These are phyloP conservation scores for Dinomys branickii DNA, from an alignment of 2,113 vertebrate genomes.

Conservation along the genomic window DNA sequence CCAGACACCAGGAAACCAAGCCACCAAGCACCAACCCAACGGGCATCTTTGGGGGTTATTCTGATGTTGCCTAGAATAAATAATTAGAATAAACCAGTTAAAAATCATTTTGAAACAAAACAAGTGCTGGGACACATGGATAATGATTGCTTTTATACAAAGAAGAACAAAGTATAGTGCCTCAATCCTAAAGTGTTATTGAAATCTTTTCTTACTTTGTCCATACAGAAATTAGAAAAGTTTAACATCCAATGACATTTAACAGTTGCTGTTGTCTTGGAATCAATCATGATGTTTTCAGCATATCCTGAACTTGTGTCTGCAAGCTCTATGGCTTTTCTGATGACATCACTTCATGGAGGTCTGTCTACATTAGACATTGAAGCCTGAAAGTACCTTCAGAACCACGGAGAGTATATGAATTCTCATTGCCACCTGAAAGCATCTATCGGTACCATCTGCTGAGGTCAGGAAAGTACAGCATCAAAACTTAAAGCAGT, in stretches of 20 bases:
- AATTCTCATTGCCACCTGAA: not conserved
- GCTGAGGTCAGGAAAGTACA: not conserved
- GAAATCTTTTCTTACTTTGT: not conserved
- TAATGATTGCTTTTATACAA: not conserved
- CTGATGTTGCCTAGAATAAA: constrained; percentile 88
- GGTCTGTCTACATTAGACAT: not conserved
- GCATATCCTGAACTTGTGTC: not conserved
- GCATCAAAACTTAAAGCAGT: not conserved
- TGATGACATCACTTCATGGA: not conserved
- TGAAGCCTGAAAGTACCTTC: not conserved
- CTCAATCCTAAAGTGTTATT: not conserved
- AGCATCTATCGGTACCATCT: not conserved
- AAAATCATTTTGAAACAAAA: constrained; percentile 31
- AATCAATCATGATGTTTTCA: not conserved
- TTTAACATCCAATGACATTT: not conserved
- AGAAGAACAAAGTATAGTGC: not conserved
- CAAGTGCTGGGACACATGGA: not conserved
- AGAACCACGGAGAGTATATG: not conserved
- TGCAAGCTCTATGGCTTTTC: not conserved
- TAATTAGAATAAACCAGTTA: constrained; percentile 41
- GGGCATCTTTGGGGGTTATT: constrained; percentile 92
- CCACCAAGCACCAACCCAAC: constrained; percentile 99
- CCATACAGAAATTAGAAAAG: not conserved
- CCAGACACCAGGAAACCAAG: constrained; percentile 90
- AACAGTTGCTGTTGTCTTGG: not conserved